These are phyloP conservation scores for Platynereis dumerilii DNA, from an alignment of 2,888 invertebrate genomes.

Conservation along the genomic window DNA sequence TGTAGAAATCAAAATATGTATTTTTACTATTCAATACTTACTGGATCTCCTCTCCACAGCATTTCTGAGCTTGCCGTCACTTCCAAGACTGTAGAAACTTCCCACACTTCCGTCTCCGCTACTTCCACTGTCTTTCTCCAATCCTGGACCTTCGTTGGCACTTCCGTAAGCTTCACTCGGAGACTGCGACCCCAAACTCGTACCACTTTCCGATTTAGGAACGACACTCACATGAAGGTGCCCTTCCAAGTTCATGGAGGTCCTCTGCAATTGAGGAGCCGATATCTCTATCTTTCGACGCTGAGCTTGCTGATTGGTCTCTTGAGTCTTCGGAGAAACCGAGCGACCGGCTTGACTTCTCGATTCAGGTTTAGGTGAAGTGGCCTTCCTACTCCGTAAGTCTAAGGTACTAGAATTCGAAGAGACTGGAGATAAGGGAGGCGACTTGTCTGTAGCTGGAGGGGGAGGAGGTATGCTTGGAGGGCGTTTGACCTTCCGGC, in stretches of 20 bases:
- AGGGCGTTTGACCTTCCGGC: neutral
- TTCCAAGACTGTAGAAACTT: neutral
- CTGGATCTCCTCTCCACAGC: no score
- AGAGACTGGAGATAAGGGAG: neutral
- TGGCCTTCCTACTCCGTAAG: neutral
- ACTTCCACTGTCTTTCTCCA: constrained; percentile 3
- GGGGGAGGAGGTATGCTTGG: constrained; percentile 2
- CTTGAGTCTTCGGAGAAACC: neutral
- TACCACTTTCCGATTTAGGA: neutral
- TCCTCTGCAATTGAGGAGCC: constrained; percentile 1
- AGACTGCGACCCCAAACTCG: neutral
- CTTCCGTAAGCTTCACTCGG: neutral
- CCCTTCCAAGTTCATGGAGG: constrained; percentile 6
- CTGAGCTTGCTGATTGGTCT: neutral
- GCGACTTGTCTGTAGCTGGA: neutral
- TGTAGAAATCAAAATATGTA: no score
- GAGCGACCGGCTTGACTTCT: no score
- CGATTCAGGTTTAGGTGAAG: neutral
- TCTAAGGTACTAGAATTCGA: neutral
- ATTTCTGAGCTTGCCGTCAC: no score
- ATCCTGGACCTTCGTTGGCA: neutral
- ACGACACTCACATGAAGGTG: neutral
- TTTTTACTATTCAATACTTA: no score
- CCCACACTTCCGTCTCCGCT: constrained; percentile 2
- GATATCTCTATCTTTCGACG: neutral